Evolutionary conservation across 1,140 invertebrate species (phyloP), one percentile per base, ranked within the genome.

Genomic region (Drosophila fuyamai): DNA sequence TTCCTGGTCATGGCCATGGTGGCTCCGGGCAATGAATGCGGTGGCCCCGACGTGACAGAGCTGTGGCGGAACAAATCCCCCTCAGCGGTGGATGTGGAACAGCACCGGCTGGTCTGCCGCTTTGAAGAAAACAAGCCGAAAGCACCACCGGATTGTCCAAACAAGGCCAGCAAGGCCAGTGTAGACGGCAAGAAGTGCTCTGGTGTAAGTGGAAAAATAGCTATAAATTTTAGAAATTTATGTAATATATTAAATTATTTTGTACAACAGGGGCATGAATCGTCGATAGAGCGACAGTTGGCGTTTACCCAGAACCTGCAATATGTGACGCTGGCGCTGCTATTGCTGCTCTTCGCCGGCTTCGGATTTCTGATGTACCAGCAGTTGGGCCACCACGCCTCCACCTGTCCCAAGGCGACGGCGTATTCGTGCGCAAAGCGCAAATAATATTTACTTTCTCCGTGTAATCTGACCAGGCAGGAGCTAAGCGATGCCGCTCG

Each of bases 391-490:
- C 43, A 23, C 8, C 41, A 48, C 0, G 23, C n/a, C 4, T 4
- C 29, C 1, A 13, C 9, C 5, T 18, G 47, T 32, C 18, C 41
- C 51, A 82, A 72, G 47, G 13, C 67, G 10, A n/a, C 65, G 12
- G 63, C 71, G 14, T 76, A 57, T 55, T 46, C 48, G 32, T 79
- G 72, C 14, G 53, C 47, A 29, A 78, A 62, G 54, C 63, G 73
- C 56, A 84, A 83, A 91, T 92, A 92, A 92, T 92, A 92, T 92
- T 91, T 91, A 92, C 90, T 92, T 43, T 68, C 78, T 18, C 79
- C 81, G 73, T 92, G 90, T 76, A 92, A 92, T 81, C 53, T 83
- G 75, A 92, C 90, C 83, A 75, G 67, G 62, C 81, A 77, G 75
- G 76, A 84, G 58, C 65, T 61, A 14, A 68, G 70, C 60, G 47